Percentiles rank a stretch among this genome's conserved stretches.
Conservation (phyloP, 37 sponge, comb jelly and placozoan genomes). For the Diacarnus erythraeanus region DNA sequence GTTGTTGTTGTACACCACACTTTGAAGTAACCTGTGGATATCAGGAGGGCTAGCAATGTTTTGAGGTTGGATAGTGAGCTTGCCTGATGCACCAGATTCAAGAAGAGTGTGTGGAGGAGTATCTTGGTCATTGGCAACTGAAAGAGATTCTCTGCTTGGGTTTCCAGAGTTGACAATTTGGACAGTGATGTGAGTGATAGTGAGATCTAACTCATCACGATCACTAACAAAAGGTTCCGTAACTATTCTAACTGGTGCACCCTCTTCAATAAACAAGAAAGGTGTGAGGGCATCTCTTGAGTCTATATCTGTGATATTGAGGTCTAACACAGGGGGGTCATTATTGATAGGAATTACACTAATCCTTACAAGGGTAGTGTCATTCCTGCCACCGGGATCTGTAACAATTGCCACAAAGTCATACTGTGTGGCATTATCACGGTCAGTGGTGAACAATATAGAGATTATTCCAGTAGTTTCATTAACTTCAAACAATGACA, state of each 20-base stretch:
- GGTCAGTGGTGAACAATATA: conserved; percentile 44
- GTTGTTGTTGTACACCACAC: conserved; percentile 54
- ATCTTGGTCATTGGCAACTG: neutral
- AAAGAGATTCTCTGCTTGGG: conserved; percentile 20
- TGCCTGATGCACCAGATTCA: neutral
- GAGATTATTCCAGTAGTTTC: conserved; percentile 27
- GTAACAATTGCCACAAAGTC: conserved; percentile 38
- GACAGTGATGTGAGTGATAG: conserved; percentile 20
- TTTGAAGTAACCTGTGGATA: conserved; percentile 20
- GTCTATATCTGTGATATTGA: conserved; percentile 43
- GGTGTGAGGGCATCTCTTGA: conserved; percentile 26
- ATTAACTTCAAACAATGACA: conserved; percentile 33
- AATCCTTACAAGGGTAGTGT: conserved; percentile 26
- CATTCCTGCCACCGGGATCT: conserved; percentile 47
- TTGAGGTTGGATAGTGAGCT: conserved; percentile 18
- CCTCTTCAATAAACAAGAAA: conserved; percentile 43
- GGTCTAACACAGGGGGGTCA: conserved; percentile 62
- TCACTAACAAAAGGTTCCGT: conserved; percentile 54
- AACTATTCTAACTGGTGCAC: conserved; percentile 28
- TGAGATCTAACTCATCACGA: conserved; percentile 42
- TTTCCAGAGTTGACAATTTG: conserved; percentile 31
- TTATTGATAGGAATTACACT: conserved; percentile 60
- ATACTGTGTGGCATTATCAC: conserved; percentile 6
- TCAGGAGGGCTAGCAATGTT: conserved; percentile 13
- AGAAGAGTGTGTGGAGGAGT: neutral